These are phyloP conservation scores for Calephelis nemesis DNA, from an alignment of 1,140 invertebrate species.

Conservation along the genomic window DNA sequence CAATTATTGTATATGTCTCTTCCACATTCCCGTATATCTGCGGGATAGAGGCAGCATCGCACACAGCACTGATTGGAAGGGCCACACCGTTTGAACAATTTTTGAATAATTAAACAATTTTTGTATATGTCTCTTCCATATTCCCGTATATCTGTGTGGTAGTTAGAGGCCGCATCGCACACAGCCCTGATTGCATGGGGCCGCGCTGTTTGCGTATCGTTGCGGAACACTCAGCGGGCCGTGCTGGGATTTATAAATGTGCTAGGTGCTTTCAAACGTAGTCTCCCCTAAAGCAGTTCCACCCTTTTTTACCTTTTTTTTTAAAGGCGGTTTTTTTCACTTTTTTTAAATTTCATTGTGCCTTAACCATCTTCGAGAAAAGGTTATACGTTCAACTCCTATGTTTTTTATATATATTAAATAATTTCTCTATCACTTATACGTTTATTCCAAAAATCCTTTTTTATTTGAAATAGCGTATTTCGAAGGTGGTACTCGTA, in stretches of 20 bases:
- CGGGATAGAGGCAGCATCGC: conserved; percentile 28
- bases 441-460: too few species aligned
- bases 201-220: conserved; percentile 33
- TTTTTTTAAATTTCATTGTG: too few species aligned
- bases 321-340: too few species aligned
- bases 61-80: conserved; percentile 34
- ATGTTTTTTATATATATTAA: too few species aligned
- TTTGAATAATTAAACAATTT: background rate
- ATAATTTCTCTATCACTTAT: too few species aligned
- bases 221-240: conserved; percentile 24
- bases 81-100: conserved; percentile 23
- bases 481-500: too few species aligned
- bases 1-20: background rate
- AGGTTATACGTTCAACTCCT: too few species aligned
- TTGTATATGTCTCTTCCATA: conserved; percentile 19
- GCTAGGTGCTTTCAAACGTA: background rate
- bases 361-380: too few species aligned
- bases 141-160: conserved; percentile 19
- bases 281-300: background rate
- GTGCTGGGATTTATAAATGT: conserved; percentile 29
- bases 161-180: conserved; percentile 31
- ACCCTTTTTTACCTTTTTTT: too few species aligned
- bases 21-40: conserved; percentile 20
- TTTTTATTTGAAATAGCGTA: too few species aligned
- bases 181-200: conserved; percentile 35